phyloP scores from a whole-genome alignment of 1,140 invertebrate genomes.

The Anastatus disparis region DNA sequence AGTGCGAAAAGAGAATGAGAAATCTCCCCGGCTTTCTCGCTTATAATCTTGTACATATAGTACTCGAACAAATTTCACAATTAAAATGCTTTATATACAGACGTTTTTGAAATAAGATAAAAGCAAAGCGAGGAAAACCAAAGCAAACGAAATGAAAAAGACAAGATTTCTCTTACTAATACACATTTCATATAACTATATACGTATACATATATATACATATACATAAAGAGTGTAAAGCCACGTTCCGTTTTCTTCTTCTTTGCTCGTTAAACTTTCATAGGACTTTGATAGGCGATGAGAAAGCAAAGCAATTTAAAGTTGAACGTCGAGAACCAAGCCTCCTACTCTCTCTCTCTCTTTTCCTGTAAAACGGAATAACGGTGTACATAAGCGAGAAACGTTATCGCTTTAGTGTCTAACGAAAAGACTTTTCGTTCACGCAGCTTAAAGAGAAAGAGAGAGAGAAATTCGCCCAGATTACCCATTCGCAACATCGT shows the following conservation, averaged over 20 bases:
- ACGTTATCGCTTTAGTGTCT: slow-evolving; percentile 25
- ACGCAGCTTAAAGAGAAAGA: no score
- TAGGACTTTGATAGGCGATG: slow-evolving; percentile 55
- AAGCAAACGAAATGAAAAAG: not conserved
- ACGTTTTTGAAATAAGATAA: no score
- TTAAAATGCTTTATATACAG: not conserved
- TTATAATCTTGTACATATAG: not conserved
- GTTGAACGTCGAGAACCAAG: slow-evolving; percentile 28
- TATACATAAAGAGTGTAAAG: no score
- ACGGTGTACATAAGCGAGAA: slow-evolving; percentile 22
- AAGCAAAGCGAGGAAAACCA: slow-evolving; percentile 3
- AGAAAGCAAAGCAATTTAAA: slow-evolving; percentile 44
- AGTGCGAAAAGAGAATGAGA: no score
- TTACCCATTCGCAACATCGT: no score
- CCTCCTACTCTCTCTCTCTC: no score
- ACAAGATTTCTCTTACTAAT: no score
- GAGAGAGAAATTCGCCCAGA: no score
- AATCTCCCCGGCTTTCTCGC: not conserved
- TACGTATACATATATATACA: no score
- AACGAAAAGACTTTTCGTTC: not conserved
- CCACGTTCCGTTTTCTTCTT: not conserved
- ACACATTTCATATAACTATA: no score
- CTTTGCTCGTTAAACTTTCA: slow-evolving; percentile 56
- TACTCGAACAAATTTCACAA: slow-evolving; percentile 21
- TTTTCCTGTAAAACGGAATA: slow-evolving; percentile 30